phyloP scores from a whole-genome alignment of 1,140 invertebrate species.

The Heliconius eleuchia region DNA sequence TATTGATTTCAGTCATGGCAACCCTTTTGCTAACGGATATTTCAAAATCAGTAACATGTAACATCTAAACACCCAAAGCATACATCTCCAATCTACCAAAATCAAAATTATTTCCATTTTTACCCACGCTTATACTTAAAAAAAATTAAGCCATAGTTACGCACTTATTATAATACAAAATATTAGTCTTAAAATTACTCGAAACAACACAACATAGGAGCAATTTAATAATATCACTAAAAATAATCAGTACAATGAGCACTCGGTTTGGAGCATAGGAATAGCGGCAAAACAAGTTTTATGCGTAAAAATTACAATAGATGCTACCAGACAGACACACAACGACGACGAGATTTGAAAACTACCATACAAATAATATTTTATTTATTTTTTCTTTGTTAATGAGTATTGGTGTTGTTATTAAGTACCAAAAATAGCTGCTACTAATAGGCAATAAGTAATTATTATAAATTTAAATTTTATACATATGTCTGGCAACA shows the following conservation, averaged over 20 bases:
- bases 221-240: conserved; percentile 37
- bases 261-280: conserved; percentile 28
- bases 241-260: conserved; percentile 40
- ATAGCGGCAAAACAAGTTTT: conserved; percentile 14
- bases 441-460: not conserved
- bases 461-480: not conserved
- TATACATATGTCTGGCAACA: not conserved
- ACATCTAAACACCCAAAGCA: conserved; percentile 3
- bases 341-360: not conserved
- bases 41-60: not conserved
- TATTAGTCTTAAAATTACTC: conserved; percentile 29
- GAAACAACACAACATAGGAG: conserved; percentile 37
- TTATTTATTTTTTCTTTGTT: not conserved
- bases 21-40: conserved; percentile 27
- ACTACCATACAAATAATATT: not conserved
- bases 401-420: no score
- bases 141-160: conserved; percentile 8
- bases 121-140: conserved; percentile 10
- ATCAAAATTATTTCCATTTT: not conserved
- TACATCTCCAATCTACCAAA: conserved; percentile 9
- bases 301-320: conserved; percentile 14
- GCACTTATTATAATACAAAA: conserved; percentile 15
- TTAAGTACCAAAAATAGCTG: not conserved
- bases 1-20: conserved; percentile 44
- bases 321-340: conserved; percentile 18